Base-by-base conservation (phyloP, 2,113 vertebrate genomes). In the Sylvilagus bachmani region DNA sequence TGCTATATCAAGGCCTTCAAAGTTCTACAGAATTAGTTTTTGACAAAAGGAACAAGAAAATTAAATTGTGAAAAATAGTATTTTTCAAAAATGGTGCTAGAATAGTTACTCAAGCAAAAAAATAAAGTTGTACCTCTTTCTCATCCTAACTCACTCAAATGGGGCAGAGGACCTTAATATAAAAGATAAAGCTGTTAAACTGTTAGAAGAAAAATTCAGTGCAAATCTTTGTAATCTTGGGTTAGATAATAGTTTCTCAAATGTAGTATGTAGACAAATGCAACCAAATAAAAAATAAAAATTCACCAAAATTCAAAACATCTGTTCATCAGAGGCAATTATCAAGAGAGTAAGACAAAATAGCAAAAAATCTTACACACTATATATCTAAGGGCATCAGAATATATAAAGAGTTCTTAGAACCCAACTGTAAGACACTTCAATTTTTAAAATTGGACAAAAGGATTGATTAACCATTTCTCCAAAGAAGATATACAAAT, bases 21-120 rank as follows among this genome's bases (percentile, higher is more conserved):
- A 55, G 64, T 89, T n/a, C 13, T 70, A 29, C 2, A 70, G 31
- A 91, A 77, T 62, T 58, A 92, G 58, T 74, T 77, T 91, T 85
- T 94, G 61, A 77, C 33, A 71, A 89, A 36, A 27, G 75, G 22
- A 31, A 0, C 33, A 91, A 73, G 36, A 58, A 79, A 79, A n/a
- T 73, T 84, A 51, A 89, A 53, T 87, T 24, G 14, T 24, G 12
- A 29, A 31, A 71, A 84, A 75, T 14, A 75, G 9, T 53, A 13
- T 51, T 92, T 77, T 77, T 25, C 86, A 58, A 29, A 86, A 78
- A n/a, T 82, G 29, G 0, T 44, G 19, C 1, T 10, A 74, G 13
- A 27, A 31, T 17, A 66, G 24, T 8, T 51, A 84, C 11, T 58
- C 25, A 61, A 74, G 10, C 11, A 53, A 92, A 61, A 79, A 9